phyloP scores from a whole-genome alignment of 2,888 invertebrate species.

The Stenichneumon culpator region DNA sequence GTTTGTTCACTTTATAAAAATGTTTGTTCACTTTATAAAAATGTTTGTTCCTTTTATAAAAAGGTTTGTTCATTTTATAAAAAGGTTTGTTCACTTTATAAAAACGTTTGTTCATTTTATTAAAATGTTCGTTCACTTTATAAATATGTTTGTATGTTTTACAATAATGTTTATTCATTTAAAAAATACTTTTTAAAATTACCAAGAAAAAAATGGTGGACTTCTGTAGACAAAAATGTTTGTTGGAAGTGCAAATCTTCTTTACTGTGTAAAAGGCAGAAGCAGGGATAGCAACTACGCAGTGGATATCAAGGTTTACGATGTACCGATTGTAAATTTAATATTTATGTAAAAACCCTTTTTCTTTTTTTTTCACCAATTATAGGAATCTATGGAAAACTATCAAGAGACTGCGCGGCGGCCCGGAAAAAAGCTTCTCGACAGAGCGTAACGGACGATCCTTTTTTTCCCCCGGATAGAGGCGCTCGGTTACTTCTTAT shows the following conservation, averaged over 20 bases:
- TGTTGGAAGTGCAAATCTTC: too few relatives aligned
- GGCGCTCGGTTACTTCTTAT: background rate
- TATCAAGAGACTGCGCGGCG: background rate
- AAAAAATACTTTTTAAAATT: background rate
- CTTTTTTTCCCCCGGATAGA: background rate
- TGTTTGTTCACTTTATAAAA: too few relatives aligned
- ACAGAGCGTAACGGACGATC: background rate
- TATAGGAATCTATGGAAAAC: background rate
- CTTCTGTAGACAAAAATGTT: background rate
- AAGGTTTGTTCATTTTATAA: background rate
- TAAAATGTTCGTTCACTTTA: background rate
- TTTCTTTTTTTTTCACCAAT: background rate
- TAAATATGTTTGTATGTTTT: background rate
- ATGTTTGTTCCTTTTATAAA: too few relatives aligned
- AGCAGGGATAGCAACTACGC: too few relatives aligned
- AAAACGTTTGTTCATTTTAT: too few relatives aligned
- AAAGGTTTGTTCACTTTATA: background rate
- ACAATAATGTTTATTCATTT: too few relatives aligned
- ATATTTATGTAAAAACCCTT: background rate
- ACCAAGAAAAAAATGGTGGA: background rate
- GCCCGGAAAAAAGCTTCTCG: background rate
- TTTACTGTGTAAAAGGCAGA: too few relatives aligned
- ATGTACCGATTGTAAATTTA: too few relatives aligned
- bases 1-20: too few relatives aligned
- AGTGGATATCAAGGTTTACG: too few relatives aligned